Conservation (phyloP, 2,888 invertebrate species). For the Oeneis ivallda region DNA sequence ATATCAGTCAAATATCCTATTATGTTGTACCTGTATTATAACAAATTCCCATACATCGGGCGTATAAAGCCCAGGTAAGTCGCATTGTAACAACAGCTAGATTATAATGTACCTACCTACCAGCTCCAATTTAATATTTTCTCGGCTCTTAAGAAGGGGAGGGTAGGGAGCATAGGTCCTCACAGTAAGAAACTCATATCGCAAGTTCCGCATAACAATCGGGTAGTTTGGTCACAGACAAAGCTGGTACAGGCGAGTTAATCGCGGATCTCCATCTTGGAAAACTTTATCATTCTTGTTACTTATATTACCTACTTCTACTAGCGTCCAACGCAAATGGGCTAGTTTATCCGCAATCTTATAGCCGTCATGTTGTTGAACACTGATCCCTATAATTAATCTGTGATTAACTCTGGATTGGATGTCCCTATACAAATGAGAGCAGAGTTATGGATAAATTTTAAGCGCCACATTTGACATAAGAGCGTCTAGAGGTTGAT, state of each 20-base stretch:
- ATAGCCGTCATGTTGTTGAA: neutral
- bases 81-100: too few species aligned
- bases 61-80: too few species aligned
- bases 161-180: neutral
- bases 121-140: neutral
- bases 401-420: too few species aligned
- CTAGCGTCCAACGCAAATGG: neutral
- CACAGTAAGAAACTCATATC: constrained; percentile 33
- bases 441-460: too few species aligned
- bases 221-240: constrained; percentile 54
- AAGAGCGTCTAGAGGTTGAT: too few species aligned
- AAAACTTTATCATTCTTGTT: constrained; percentile 21
- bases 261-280: constrained; percentile 13
- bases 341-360: neutral
- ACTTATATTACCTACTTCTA: constrained; percentile 1
- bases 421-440: too few species aligned
- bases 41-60: too few species aligned
- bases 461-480: too few species aligned
- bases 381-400: too few species aligned
- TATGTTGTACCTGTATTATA: too few species aligned
- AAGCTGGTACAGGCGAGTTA: constrained; percentile 32
- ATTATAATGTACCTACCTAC: too few species aligned
- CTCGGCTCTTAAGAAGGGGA: constrained; percentile 18
- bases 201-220: constrained; percentile 49
- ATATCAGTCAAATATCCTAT: too few species aligned